phyloP scores from a whole-genome alignment of 2,888 invertebrate genomes.

The Rotaria magnacalcarata region DNA sequence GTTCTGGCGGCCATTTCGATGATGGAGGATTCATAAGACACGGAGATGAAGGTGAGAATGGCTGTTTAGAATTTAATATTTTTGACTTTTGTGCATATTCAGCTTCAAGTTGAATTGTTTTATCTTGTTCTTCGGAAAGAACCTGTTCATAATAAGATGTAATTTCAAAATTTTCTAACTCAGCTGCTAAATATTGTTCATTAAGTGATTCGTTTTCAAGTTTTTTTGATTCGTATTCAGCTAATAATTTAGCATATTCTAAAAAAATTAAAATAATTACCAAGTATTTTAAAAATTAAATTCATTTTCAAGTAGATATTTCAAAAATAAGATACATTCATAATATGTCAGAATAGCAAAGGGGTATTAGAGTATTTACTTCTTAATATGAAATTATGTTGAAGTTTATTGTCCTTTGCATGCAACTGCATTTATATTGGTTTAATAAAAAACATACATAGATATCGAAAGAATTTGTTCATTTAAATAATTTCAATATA shows the following conservation, averaged over 20 bases:
- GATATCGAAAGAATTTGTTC: too few species aligned
- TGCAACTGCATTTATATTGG: too few species aligned
- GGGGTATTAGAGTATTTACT: too few species aligned
- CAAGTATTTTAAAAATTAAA: too few species aligned
- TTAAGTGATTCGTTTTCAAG: not conserved
- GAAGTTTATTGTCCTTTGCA: too few species aligned
- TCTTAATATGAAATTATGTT: too few species aligned
- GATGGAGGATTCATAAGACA: not conserved
- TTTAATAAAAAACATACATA: too few species aligned
- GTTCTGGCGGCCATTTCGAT: not conserved
- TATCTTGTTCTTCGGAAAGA: not conserved
- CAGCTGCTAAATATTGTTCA: slow-evolving; percentile 9
- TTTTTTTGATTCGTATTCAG: not conserved
- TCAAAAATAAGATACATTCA: too few species aligned
- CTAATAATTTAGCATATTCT: not conserved
- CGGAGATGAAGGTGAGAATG: not conserved
- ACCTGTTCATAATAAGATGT: not conserved
- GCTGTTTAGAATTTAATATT: not conserved
- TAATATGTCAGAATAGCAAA: too few species aligned
- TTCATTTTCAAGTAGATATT: too few species aligned
- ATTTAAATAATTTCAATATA: too few species aligned
- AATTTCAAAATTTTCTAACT: slow-evolving; percentile 34
- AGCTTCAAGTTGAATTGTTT: not conserved
- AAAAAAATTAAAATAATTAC: not conserved
- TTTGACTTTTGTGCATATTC: not conserved